Evolutionary conservation across 23 tunicate species (phyloP).

Genomic region (Aplidium turbinatum): DNA sequence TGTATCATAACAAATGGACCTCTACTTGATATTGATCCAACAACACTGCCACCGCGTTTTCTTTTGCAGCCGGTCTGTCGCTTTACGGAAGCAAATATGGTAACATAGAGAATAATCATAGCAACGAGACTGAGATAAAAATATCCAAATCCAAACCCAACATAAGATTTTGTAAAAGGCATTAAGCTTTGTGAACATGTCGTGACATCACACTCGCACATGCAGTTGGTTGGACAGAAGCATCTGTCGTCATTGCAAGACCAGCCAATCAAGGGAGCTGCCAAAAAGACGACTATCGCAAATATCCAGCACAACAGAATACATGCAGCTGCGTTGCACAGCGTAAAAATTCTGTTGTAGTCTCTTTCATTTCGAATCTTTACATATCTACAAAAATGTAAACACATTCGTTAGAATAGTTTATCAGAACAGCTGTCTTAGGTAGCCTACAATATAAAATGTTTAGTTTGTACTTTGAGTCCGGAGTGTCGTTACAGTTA

Average conservation of each 20-base stretch:
- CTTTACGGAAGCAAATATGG: slow-evolving; percentile 26
- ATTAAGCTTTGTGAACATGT: slow-evolving; percentile 48
- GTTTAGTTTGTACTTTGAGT: too few relatives aligned
- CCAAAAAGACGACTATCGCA: slow-evolving; percentile 17
- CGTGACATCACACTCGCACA: slow-evolving; percentile 26
- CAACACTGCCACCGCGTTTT: slow-evolving; percentile 24
- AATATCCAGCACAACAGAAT: slow-evolving; percentile 21
- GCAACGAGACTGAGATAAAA: slow-evolving; percentile 27
- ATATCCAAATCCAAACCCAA: slow-evolving; percentile 18
- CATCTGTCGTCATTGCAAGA: slow-evolving; percentile 25
- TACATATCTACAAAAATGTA: slow-evolving; percentile 27
- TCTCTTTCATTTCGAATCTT: slow-evolving; percentile 36
- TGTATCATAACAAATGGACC: slow-evolving; percentile 72
- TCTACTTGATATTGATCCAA: slow-evolving; percentile 29
- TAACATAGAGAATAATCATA: slow-evolving; percentile 31
- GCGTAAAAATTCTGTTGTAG: slow-evolving; percentile 32
- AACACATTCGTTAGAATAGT: too few relatives aligned
- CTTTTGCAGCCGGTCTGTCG: slow-evolving; percentile 17
- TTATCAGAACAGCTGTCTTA: too few relatives aligned
- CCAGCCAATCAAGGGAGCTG: slow-evolving; percentile 46
- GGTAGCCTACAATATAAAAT: too few relatives aligned
- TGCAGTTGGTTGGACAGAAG: slow-evolving; percentile 9
- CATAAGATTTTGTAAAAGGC: slow-evolving; percentile 52
- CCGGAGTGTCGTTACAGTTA: too few relatives aligned
- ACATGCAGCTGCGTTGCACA: neutral